Base-by-base conservation (phyloP, 35 echinoderm and acorn worm genomes). In the Lytechinus variegatus region DNA sequence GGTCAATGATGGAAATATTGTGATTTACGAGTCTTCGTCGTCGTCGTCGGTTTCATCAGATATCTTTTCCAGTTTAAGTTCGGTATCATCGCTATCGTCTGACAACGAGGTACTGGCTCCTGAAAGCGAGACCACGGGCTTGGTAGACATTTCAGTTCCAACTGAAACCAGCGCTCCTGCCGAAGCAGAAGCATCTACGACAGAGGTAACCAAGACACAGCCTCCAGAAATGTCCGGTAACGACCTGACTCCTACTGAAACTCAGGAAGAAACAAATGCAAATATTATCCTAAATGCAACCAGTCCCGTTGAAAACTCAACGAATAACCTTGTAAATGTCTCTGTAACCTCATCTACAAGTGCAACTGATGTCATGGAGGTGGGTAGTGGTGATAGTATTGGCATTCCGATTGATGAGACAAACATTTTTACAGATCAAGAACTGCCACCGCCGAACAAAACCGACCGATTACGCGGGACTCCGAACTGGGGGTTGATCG, bases 401-500 rank as follows among this genome's bases (percentile, higher is more conserved):
- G 52, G 24, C 88, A 90, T 52, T 6, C 28, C 28, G 16, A 54
- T 90, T 52, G 24, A 90, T 10, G 88, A 54, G 52, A 6, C 52
- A 33, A 90, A 12, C 88, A 90, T 52, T 4, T 90, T 52, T 16
- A 90, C 88, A 10, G 88, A 90, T 27, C 9, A 10, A 5, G 88
- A 54, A 52, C 4, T 54, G 12, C 28, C n/a, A n/a, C 55, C 57
- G 55, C 92, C 92, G 9, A 93, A 93, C 53, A 93, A 93, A 11
- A 28, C 92, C 55, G 54, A 24, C 9, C 92, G 92, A 57, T 55
- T 57, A 55, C 92, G 92, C 3, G 92, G 92, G 55, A 54, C 13
- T 54, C 92, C 92, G 9, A 93, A 93, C 92, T 93, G 92, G 92
- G 92, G 92, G 9, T 56, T 93, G 92, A 93, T 93, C 52, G 92